phyloP scores from a whole-genome alignment of 2,888 invertebrate species.

The Drosophila pseudotalamancana region DNA sequence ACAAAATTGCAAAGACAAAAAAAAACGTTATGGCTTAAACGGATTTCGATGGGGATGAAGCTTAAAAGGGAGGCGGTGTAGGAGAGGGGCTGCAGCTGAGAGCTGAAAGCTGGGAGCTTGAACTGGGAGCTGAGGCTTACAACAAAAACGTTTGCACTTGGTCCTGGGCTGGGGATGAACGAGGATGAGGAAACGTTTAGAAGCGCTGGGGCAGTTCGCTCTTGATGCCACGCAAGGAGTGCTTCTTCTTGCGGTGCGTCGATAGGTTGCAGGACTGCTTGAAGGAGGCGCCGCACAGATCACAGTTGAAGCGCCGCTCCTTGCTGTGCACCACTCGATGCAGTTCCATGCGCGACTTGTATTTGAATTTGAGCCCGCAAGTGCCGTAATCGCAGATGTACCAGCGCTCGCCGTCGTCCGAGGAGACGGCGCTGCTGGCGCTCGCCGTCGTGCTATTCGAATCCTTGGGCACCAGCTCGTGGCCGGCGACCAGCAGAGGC shows the following conservation, averaged over 20 bases:
- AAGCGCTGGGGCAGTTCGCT: conserved; percentile 71
- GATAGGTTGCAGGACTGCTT: conserved; percentile 82
- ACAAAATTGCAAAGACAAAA: neutral
- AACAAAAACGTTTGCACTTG: neutral
- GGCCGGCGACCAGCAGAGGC: conserved; percentile 43
- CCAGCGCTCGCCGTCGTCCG: conserved; percentile 82
- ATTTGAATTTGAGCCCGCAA: conserved; percentile 81
- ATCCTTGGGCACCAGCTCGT: conserved; percentile 72
- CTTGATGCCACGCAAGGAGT: conserved; percentile 77
- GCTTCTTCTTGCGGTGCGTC: conserved; percentile 82
- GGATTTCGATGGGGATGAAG: neutral
- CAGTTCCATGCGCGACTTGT: conserved; percentile 81
- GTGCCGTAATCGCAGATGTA: conserved; percentile 79
- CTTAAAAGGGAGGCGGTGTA: neutral
- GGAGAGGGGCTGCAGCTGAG: neutral
- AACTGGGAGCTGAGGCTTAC: neutral
- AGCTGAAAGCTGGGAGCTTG: too few species aligned
- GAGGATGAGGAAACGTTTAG: conserved; percentile 17
- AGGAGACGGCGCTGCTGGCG: conserved; percentile 81
- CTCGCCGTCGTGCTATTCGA: conserved; percentile 81
- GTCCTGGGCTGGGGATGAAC: neutral
- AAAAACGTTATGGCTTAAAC: neutral
- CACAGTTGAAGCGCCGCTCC: conserved; percentile 81
- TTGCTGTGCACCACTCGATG: conserved; percentile 82
- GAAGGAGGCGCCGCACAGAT: conserved; percentile 80